Evolutionary conservation across 2,113 vertebrate species (phyloP).

Genomic region (Gavialis gangeticus): DNA sequence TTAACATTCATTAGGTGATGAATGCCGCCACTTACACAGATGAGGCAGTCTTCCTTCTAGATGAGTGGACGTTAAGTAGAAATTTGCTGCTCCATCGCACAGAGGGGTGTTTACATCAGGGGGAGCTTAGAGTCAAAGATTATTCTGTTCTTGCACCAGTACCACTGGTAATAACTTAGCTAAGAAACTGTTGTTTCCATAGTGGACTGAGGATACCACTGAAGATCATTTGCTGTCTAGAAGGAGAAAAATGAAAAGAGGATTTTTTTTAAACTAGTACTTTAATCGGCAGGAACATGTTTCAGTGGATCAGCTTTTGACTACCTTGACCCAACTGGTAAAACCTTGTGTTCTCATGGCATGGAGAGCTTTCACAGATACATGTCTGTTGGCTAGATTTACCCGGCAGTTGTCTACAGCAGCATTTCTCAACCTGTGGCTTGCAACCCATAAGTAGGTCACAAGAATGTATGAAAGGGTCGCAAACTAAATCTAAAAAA

Average conservation of each 20-base stretch:
- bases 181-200: neutral
- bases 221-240: neutral
- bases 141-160: neutral
- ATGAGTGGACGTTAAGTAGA: neutral
- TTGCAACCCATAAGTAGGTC: no score
- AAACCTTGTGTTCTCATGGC: neutral
- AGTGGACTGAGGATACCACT: neutral
- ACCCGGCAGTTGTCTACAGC: neutral
- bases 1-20: neutral
- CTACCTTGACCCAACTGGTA: neutral
- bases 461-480: no score
- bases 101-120: neutral
- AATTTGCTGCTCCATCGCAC: neutral
- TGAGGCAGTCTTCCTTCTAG: neutral
- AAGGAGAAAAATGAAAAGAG: neutral
- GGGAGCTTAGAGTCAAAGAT: neutral
- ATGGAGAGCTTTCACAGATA: neutral
- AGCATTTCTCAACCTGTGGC: no score
- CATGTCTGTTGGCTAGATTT: neutral
- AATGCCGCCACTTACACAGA: neutral
- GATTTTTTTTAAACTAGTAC: neutral
- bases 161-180: neutral
- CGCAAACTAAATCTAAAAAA: no score
- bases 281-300: neutral
- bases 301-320: neutral